Evolutionary conservation across 2,113 vertebrate genomes (phyloP).

Genomic region (pig (Sus scrofa)): T2T-Sscrofa CM000812.6:252000501-252001000

Average conservation of each 20-base stretch:
- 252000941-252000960: neutral
- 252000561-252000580: neutral
- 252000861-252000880: neutral
- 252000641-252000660: neutral
- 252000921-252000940: neutral
- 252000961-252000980: neutral
- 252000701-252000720: neutral
- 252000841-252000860: neutral
- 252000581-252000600: neutral
- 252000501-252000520: neutral
- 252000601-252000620: neutral
- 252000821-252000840: neutral
- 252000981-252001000: neutral
- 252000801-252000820: neutral
- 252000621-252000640: neutral
- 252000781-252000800: rapidly evolving
- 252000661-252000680: neutral
- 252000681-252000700: neutral
- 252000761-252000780: no score
- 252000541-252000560: neutral
- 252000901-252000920: neutral
- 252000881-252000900: neutral
- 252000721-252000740: neutral
- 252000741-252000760: neutral
- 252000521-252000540: neutral